Percentiles rank a stretch among this genome's conserved stretches.
Evolutionary conservation across 2,888 invertebrate species (phyloP).

Genomic region (Caenorhabditis plicata): DNA sequence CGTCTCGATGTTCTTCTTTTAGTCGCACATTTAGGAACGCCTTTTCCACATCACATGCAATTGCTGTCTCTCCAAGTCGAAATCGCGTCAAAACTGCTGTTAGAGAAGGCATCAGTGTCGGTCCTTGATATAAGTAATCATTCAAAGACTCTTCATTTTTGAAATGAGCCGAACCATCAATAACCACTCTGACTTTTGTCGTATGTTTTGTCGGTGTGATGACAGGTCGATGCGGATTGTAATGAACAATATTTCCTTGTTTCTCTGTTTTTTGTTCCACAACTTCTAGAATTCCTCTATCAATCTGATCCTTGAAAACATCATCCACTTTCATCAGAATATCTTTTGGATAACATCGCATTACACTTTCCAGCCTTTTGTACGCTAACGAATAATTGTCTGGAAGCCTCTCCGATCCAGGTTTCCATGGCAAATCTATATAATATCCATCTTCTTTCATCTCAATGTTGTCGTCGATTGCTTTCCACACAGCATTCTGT

Average conservation of each 20-base stretch:
- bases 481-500: too few species aligned
- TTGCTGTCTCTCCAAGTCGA: conserved; percentile 2
- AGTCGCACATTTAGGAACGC: conserved; percentile 41
- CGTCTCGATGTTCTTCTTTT: conserved; percentile 29
- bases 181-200: conserved; percentile 33
- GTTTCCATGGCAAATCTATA: conserved; percentile 4
- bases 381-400: conserved; percentile 4
- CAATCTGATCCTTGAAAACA: conserved; percentile 33
- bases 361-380: neutral
- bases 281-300: conserved; percentile 33
- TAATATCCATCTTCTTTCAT: conserved; percentile 10
- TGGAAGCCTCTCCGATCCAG: neutral
- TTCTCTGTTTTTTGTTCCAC: conserved; percentile 3
- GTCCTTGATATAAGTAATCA: conserved; percentile 32
- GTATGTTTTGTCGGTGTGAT: conserved; percentile 21
- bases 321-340: conserved; percentile 21
- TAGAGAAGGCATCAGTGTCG: conserved; percentile 14
- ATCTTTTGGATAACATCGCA: neutral
- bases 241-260: conserved; percentile 2
- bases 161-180: conserved; percentile 25
- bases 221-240: conserved; percentile 35
- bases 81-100: conserved; percentile 25
- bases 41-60: conserved; percentile 34
- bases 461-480: conserved; percentile 11
- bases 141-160: conserved; percentile 22